phyloP scores from a whole-genome alignment of 2,888 invertebrate genomes.

The Ceraclea dissimilis region DNA sequence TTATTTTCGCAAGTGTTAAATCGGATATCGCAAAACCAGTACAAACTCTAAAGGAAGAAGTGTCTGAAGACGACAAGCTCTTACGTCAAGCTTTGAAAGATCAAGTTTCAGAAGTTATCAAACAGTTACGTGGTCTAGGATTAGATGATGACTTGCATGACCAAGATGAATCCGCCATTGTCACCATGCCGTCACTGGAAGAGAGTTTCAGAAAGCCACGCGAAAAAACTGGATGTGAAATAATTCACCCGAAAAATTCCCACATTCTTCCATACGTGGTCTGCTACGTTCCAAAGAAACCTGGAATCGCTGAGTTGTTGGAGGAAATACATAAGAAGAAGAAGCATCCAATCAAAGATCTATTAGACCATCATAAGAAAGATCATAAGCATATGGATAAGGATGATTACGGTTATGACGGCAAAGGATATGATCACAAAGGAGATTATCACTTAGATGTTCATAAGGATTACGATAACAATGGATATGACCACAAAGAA shows the following conservation, averaged over 20 bases:
- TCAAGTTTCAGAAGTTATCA: neutral
- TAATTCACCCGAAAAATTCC: conserved; percentile 7
- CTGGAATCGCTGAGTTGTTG: neutral
- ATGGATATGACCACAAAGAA: neutral
- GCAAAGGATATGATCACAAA: neutral
- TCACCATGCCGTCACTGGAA: neutral
- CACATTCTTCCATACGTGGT: conserved; percentile 6
- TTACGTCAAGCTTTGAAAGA: neutral
- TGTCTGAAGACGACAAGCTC: neutral
- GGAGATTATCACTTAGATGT: neutral
- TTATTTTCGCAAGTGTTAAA: neutral
- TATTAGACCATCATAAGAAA: neutral
- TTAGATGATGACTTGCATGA: neutral
- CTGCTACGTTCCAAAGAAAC: conserved; percentile 4
- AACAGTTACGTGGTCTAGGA: neutral
- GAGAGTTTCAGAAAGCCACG: neutral
- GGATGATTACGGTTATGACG: neutral
- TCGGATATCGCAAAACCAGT: neutral
- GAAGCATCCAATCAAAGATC: neutral
- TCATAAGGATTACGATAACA: neutral
- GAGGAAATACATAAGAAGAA: neutral
- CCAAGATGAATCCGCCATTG: neutral
- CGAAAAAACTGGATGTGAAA: conserved; percentile 4
- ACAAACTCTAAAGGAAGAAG: neutral
- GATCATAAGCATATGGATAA: neutral